These are phyloP conservation scores for Orthonyx spaldingii DNA, from an alignment of 2,113 vertebrate genomes.

Conservation along the genomic window DNA sequence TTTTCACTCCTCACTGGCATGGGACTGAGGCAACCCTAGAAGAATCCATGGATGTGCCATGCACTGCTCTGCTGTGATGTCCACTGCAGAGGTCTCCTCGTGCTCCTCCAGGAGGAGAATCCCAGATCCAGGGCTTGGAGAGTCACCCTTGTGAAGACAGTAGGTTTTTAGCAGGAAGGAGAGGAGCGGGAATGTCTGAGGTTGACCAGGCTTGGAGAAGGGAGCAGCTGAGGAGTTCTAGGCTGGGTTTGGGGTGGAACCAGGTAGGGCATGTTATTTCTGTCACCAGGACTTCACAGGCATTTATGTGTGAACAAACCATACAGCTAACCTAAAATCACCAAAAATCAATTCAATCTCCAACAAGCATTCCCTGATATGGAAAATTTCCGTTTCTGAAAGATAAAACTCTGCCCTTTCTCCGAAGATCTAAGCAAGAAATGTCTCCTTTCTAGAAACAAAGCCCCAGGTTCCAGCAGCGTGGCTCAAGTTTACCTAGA, in stretches of 20 bases:
- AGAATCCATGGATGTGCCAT: background rate
- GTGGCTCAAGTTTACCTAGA: background rate
- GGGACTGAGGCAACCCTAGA: background rate
- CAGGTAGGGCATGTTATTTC: rapidly evolving
- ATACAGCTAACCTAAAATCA: background rate
- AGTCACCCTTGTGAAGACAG: background rate
- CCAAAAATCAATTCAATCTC: background rate
- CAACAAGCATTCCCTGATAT: background rate
- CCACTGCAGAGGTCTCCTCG: background rate
- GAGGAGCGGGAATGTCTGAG: background rate
- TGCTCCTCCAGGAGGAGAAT: background rate
- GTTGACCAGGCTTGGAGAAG: background rate
- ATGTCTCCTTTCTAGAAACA: background rate
- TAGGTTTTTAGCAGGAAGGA: background rate
- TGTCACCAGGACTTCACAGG: background rate
- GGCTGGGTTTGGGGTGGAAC: background rate
- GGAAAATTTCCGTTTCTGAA: background rate
- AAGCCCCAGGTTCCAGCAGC: background rate
- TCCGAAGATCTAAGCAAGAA: background rate
- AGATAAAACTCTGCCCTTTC: background rate
- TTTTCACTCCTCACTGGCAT: background rate
- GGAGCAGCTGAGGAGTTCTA: background rate
- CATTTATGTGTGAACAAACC: background rate
- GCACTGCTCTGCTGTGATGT: background rate
- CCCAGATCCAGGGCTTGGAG: background rate